phyloP scores from a whole-genome alignment of 2,113 vertebrate species.

The Anoura caudifer region DNA sequence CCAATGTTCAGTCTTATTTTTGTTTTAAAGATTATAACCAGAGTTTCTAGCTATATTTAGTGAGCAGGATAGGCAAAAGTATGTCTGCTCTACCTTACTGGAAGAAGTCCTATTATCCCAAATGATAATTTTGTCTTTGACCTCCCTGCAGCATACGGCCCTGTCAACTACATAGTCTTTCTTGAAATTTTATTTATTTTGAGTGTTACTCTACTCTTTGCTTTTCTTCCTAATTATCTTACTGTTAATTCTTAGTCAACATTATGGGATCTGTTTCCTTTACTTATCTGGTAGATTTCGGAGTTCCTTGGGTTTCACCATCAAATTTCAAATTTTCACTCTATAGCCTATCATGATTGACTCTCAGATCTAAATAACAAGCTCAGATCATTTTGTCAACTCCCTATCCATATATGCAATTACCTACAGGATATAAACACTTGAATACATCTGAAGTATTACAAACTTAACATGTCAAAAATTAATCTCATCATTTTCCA shows the following conservation, averaged over 20 bases:
- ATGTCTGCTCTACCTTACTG: background rate
- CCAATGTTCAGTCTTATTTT: background rate
- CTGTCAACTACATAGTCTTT: background rate
- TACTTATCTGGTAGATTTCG: background rate
- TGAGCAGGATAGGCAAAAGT: background rate
- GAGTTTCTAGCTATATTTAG: background rate
- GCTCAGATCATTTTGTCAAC: background rate
- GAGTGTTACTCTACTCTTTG: background rate
- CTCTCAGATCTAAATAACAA: background rate
- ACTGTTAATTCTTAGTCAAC: background rate
- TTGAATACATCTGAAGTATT: background rate
- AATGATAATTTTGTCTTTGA: constrained; percentile 4
- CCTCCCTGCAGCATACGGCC: background rate
- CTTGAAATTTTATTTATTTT: background rate
- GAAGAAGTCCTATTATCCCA: background rate
- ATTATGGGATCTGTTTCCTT: background rate
- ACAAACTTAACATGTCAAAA: background rate
- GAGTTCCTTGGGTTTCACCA: background rate
- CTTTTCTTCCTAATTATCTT: background rate
- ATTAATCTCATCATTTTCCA: background rate
- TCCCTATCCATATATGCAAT: background rate
- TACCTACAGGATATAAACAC: background rate
- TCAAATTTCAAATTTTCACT: background rate
- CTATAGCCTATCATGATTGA: background rate
- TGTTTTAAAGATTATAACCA: background rate